These are phyloP conservation scores for Discoglossus pictus DNA, from an alignment of 2,797 vertebrate genomes.

Conservation along the genomic window DNA sequence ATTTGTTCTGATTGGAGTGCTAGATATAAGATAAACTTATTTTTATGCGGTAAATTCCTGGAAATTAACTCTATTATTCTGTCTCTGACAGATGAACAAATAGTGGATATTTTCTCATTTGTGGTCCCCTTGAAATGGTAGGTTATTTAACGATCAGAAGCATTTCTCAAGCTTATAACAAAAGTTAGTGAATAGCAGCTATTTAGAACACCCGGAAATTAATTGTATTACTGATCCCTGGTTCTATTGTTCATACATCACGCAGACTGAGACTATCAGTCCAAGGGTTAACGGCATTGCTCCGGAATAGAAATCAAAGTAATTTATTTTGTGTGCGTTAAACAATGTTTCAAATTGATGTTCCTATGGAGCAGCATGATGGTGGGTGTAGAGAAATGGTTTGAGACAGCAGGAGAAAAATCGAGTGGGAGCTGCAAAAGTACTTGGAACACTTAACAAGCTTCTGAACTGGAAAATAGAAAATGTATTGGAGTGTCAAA, in stretches of 20 bases:
- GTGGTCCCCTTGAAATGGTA: neutral
- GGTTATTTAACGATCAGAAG: neutral
- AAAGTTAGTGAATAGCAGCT: slow-evolving; percentile 6
- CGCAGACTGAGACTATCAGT: slow-evolving; percentile 7
- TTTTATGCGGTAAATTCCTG: too few species aligned
- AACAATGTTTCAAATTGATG: slow-evolving; percentile 50
- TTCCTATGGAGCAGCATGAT: slow-evolving; percentile 56
- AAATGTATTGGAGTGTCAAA: slow-evolving; percentile 52
- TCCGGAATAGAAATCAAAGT: slow-evolving; percentile 43
- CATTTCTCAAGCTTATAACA: neutral
- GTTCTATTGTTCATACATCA: slow-evolving; percentile 7
- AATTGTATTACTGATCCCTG: neutral
- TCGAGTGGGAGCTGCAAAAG: slow-evolving; percentile 51
- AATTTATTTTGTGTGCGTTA: slow-evolving; percentile 44
- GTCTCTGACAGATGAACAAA: neutral
- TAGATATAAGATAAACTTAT: too few species aligned
- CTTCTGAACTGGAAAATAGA: slow-evolving; percentile 59
- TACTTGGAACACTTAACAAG: slow-evolving; percentile 52
- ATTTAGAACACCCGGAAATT: slow-evolving; percentile 13
- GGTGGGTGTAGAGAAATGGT: slow-evolving; percentile 48
- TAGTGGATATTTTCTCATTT: neutral
- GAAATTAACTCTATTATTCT: neutral
- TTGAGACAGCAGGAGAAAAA: slow-evolving; percentile 59
- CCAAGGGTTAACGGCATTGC: slow-evolving; percentile 42
- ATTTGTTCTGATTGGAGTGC: too few species aligned